These are phyloP conservation scores for Cryptocephalus moraei DNA, from an alignment of 2,888 invertebrate genomes.

Conservation along the genomic window DNA sequence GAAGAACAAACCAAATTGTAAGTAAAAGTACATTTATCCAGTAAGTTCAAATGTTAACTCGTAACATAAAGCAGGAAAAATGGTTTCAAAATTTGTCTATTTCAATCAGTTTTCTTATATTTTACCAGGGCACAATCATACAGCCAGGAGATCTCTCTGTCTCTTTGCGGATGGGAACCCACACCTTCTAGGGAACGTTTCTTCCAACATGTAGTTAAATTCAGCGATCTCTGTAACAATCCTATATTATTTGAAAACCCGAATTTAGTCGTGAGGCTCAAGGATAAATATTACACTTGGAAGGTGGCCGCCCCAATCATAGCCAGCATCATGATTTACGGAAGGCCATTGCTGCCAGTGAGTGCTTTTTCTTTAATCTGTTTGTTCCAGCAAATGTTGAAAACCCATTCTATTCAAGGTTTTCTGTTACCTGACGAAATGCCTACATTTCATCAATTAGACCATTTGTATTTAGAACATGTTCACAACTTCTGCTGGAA, in stretches of 20 bases:
- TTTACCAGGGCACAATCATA: too few relatives aligned
- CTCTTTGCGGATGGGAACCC: conserved; percentile 63
- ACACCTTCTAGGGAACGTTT: conserved; percentile 44
- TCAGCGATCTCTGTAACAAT: conserved; percentile 56
- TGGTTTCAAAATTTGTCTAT: too few relatives aligned
- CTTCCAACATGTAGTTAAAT: conserved; percentile 46
- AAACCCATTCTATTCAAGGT: too few relatives aligned
- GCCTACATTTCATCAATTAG: too few relatives aligned
- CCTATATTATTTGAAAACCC: conserved; percentile 68
- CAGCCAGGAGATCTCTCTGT: conserved; percentile 58
- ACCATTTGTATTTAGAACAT: too few relatives aligned
- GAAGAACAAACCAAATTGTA: conserved; percentile 54
- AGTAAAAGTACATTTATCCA: conserved; percentile 11
- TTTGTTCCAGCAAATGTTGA: not conserved
- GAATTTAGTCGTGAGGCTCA: conserved; percentile 75
- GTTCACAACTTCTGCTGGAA: too few relatives aligned
- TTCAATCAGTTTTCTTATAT: too few relatives aligned
- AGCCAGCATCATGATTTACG: conserved; percentile 76
- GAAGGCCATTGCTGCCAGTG: conserved; percentile 72
- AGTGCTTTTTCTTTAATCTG: conserved; percentile 19
- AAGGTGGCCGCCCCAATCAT: conserved; percentile 83
- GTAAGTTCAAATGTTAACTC: too few relatives aligned
- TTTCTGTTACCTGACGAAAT: too few relatives aligned
- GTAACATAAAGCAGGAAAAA: too few relatives aligned
- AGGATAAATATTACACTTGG: conserved; percentile 87